These are phyloP conservation scores for Glaucidium brasilianum DNA, from an alignment of 2,113 vertebrate species.

Conservation along the genomic window DNA sequence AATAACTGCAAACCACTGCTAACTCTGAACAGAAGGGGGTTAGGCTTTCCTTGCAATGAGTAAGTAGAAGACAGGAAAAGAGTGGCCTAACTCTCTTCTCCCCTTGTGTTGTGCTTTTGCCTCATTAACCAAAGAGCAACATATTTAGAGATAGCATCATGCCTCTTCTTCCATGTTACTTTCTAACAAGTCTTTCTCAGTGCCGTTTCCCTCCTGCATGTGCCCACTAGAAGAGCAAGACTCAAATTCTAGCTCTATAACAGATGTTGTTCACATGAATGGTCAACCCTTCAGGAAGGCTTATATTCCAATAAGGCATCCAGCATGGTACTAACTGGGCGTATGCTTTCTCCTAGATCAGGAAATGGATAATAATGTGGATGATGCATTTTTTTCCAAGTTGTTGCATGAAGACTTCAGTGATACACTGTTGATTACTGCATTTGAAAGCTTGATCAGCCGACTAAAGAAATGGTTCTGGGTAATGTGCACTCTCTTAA, in stretches of 20 bases:
- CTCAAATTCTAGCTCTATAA: not conserved
- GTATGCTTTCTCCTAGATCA: not conserved
- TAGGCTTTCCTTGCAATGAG: not conserved
- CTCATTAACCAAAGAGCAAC: too few species aligned
- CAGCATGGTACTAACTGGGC: not conserved
- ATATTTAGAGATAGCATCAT: too few species aligned
- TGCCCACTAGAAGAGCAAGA: not conserved
- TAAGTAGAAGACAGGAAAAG: not conserved
- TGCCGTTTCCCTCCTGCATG: not conserved
- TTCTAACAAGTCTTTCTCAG: not conserved
- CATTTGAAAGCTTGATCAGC: conserved; percentile 76
- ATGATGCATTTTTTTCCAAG: not conserved
- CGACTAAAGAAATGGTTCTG: conserved; percentile 75
- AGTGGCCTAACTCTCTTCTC: not conserved
- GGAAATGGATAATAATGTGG: not conserved
- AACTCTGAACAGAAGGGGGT: not conserved
- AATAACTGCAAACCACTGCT: not conserved
- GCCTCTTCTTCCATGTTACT: not conserved
- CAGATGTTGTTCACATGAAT: rapidly evolving
- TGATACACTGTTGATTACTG: conserved; percentile 59
- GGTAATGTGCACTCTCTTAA: conserved; percentile 57
- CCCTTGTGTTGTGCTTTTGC: not conserved
- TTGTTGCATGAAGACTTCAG: not conserved
- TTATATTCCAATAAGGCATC: not conserved
- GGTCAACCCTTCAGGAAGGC: not conserved